A percentile compares a stretch with the other conserved stretches of the same genome.
These are phyloP conservation scores for Masnerella sp. DNA, from an alignment of 2,888 invertebrate species.

Conservation along the genomic window DNA sequence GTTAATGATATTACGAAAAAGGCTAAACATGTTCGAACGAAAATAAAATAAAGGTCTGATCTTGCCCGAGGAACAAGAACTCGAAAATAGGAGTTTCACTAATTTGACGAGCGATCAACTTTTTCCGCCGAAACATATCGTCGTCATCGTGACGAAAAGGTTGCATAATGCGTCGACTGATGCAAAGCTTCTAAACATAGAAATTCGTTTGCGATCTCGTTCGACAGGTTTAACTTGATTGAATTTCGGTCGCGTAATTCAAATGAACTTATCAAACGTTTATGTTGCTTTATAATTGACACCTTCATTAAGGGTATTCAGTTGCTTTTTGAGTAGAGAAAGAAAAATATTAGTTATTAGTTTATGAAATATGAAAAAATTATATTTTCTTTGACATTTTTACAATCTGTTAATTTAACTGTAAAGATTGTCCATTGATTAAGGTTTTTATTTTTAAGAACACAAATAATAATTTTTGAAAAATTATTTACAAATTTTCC, in stretches of 20 bases:
- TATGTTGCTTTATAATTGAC: too few species aligned
- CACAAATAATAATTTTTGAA: too few species aligned
- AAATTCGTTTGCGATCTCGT: conserved; percentile 54
- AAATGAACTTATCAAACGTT: conserved; percentile 18
- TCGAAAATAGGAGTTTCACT: background rate
- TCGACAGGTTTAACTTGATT: conserved; percentile 61
- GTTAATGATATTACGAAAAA: too few species aligned
- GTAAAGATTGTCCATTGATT: too few species aligned
- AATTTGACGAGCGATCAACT: background rate
- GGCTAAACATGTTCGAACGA: background rate
- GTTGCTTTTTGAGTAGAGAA: too few species aligned
- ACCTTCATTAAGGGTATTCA: too few species aligned
- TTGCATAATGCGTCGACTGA: conserved; percentile 13
- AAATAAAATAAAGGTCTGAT: background rate
- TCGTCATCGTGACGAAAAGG: conserved; percentile 16
- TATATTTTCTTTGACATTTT: too few species aligned
- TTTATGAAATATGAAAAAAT: too few species aligned
- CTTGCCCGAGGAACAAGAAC: background rate
- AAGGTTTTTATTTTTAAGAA: too few species aligned
- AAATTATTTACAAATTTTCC: too few species aligned
- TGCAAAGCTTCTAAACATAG: conserved; percentile 64
- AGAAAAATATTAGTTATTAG: too few species aligned
- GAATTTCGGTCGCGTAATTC: conserved; percentile 29
- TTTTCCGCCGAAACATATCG: background rate
- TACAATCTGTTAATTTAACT: too few species aligned